Evolutionary conservation across 2,888 invertebrate genomes (phyloP), one percentile per base, ranked within the genome.

Genomic region (Mechanitis messenoides): DNA sequence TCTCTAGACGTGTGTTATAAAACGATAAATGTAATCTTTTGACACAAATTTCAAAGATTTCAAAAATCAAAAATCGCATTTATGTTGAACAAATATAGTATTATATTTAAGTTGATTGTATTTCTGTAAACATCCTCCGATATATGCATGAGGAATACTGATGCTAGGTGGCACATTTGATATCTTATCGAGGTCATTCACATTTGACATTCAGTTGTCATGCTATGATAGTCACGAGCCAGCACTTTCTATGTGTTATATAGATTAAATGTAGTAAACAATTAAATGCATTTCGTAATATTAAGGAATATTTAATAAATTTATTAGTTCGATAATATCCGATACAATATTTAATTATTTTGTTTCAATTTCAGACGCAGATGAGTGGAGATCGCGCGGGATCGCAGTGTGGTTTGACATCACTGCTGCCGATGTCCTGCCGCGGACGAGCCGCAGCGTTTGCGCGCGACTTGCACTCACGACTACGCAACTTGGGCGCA

Each of bases 361-460:
- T 69, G 71, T 72, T 42, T 74, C 68, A 47, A 63, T 90, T 87
- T 64, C 90, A 91, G 91, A 87, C 86, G 85, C 90, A 89, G 88
- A 90, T 88, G 89, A 91, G 80, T 81, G 87, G 89, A 73, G 87
- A 89, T 82, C 92, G 87, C 81, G 86, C 89, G 76, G 86, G 84
- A 65, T 78, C 87, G 72, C 92, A 92, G 90, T 93, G 94, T 85
- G 93, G 93, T 75, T 87, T 94, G 75, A 91, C 92, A 75, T 93
- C 94, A 71, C 87, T 94, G 71, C 87, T 94, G 86, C 93, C 94
- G 78, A 94, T 94, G 92, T 95, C 94, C 82, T 96, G 95, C 81
- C 92, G 95, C 64, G 94, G 94, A 63, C 92, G 94, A 61, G 95
- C 95, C 61, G 95, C 95, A 79, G 94, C 95, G 63, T 95, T 96